Percentiles rank a stretch among this genome's conserved stretches.
Evolutionary conservation across 2,888 invertebrate genomes (phyloP).

Genomic region (Schizaphis graminum): DNA sequence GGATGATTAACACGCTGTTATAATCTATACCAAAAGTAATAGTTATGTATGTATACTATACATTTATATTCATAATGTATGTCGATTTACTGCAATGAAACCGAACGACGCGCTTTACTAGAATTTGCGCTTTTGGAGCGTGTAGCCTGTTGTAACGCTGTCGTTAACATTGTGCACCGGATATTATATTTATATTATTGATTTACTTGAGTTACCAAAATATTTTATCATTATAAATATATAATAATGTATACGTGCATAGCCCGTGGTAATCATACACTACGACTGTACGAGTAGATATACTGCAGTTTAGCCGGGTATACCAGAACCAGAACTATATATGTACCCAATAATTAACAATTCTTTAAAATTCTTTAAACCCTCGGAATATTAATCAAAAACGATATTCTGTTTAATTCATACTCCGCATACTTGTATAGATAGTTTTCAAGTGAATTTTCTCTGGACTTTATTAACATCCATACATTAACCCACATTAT

Average conservation of each 20-base stretch:
- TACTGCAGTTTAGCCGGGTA: too few species aligned
- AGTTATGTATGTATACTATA: neutral
- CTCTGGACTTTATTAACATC: neutral
- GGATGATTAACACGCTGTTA: slow-evolving; percentile 22
- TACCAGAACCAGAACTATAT: neutral
- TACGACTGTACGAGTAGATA: neutral
- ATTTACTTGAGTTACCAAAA: neutral
- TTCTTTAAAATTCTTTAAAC: neutral
- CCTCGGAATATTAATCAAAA: neutral
- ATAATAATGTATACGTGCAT: neutral
- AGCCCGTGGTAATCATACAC: neutral
- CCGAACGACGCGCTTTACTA: neutral
- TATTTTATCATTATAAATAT: neutral
- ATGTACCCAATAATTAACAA: neutral
- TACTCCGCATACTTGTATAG: too few species aligned
- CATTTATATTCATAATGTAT: neutral
- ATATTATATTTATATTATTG: neutral
- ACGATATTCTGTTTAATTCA: neutral
- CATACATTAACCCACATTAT: neutral
- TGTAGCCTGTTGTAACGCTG: slow-evolving; percentile 33
- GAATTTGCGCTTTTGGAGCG: slow-evolving; percentile 46
- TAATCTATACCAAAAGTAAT: neutral
- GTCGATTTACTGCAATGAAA: slow-evolving; percentile 8
- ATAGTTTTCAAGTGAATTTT: too few species aligned
- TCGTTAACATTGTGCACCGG: neutral